Conservation (phyloP, 1,140 invertebrate genomes). For the Pentalonia nigronervosa region DNA sequence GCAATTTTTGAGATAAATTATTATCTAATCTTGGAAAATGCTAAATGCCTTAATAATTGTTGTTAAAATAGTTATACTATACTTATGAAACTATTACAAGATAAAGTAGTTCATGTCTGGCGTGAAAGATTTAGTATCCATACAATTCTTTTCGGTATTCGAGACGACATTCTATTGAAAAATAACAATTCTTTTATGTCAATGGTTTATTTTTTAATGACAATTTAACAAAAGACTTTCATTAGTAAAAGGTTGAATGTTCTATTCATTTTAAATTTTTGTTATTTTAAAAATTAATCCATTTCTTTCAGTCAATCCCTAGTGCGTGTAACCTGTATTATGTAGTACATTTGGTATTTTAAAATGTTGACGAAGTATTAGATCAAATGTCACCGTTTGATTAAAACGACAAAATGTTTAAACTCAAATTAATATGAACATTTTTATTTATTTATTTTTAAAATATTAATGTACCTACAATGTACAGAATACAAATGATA, state of each 20-base stretch:
- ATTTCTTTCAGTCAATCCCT: neutral
- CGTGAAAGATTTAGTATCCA: neutral
- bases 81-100: neutral
- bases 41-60: neutral
- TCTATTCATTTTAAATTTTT: neutral
- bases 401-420: neutral
- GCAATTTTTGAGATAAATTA: too few species aligned
- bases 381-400: neutral
- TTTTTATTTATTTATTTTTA: too few species aligned
- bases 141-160: neutral
- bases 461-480: too few species aligned
- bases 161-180: neutral
- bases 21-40: too few species aligned
- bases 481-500: too few species aligned
- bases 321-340: neutral
- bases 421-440: too few species aligned
- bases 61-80: neutral
- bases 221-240: too few species aligned
- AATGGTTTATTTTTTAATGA: too few species aligned
- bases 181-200: too few species aligned
- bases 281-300: neutral
- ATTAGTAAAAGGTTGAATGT: neutral
- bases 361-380: neutral
- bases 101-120: neutral
- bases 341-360: neutral